Base-by-base conservation (phyloP, 2,113 vertebrate genomes). In the Paradoxurus hermaphroditus region DNA sequence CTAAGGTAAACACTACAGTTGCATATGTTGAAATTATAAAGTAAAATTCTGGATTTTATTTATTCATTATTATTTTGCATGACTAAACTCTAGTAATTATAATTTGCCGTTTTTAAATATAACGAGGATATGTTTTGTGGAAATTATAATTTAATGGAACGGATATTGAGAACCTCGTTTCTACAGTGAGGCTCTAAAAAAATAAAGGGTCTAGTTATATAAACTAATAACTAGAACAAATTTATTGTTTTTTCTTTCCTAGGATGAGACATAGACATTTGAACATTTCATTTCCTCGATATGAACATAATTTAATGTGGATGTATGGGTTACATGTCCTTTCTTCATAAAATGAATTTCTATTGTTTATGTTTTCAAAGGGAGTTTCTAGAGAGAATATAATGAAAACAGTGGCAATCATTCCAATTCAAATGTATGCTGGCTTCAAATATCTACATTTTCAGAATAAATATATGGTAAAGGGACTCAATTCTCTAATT, bases 291-390 rank as follows among this genome's bases (percentile, higher is more conserved):
- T 97, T 65, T 94, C n/a, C 84, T 87, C 87, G 44, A 72, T 82
- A 72, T 10, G 84, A 92, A 79, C 34, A 87, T 92, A 93, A 92
- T 92, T 86, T 92, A 51, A 78, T 70, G 65, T 59, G 27, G 39
- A 63, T 46, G 1, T 82, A 46, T 90, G 90, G 94, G 92, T 97
- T 94, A 56, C 36, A 72, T 93, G 81, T 78, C 67, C 90, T 96
- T 96, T 96, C 21, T 25, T 86, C 27, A 19, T 56, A 23, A 90
- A 83, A 86, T 70, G 68, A 95, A 72, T 83, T 85, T 90, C 89
- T 92, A 89, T 95, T 95, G 51, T 86, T 97, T 81, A 92, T 94
- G 92, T 72, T 86, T 83, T 34, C 67, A 86, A 94, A 90, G 36
- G 44, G 56, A 63, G 59, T 59, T 92, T 73, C 62, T 15, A 77